A percentile compares a stretch with the other conserved stretches of the same genome.
Conservation (phyloP, 2,113 vertebrate species). For the Zonotrichia leucophrys region DNA sequence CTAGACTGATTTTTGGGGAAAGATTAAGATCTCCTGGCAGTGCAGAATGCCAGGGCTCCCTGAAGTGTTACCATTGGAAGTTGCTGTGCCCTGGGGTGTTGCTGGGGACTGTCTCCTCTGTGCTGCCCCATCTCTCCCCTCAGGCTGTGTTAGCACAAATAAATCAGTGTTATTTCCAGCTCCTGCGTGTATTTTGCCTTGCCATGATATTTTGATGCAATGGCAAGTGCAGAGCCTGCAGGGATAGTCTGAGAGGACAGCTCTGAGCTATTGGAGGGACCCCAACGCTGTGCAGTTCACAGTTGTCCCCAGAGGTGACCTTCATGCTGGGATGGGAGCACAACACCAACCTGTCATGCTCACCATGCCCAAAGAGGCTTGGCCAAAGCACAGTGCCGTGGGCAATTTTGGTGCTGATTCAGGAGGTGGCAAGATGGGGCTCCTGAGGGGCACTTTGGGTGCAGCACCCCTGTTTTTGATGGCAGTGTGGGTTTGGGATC, state of each 20-base stretch:
- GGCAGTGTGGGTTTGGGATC: not conserved
- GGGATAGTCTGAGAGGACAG: not conserved
- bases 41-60: not conserved
- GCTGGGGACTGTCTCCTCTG: not conserved
- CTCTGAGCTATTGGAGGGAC: not conserved
- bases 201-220: not conserved
- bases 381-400: not conserved
- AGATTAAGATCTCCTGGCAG: not conserved
- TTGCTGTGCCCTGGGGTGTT: not conserved
- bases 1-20: not conserved
- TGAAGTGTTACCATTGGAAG: not conserved
- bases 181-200: not conserved
- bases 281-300: rapidly evolving
- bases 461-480: not conserved
- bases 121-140: not conserved
- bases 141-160: not conserved
- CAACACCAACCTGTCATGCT: not conserved
- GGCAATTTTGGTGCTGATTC: not conserved
- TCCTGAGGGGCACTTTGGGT: not conserved
- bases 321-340: not conserved
- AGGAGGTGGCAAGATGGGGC: rapidly evolving
- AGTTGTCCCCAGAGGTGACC: not conserved
- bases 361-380: not conserved
- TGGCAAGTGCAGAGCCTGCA: not conserved
- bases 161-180: not conserved